phyloP scores from a whole-genome alignment of 2,888 invertebrate genomes.

The Andrena camellia region DNA sequence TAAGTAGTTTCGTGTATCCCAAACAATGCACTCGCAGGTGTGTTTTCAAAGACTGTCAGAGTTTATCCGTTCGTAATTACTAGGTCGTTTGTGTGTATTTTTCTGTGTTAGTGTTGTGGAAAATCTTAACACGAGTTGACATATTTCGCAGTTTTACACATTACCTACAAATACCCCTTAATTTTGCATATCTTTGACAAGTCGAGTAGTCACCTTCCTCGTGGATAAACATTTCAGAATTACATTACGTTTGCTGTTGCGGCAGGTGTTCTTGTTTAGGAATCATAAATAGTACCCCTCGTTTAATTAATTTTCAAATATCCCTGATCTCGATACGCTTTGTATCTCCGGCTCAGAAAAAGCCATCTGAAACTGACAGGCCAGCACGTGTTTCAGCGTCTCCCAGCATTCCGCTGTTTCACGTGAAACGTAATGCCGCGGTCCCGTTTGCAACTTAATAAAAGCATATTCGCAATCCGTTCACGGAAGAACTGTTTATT shows the following conservation, averaged over 20 bases:
- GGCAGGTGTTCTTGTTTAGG: neutral
- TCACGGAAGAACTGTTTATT: too few relatives aligned
- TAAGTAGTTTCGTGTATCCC: neutral
- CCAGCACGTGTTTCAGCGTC: conserved; percentile 16
- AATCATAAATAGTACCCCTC: too few relatives aligned
- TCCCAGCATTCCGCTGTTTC: conserved; percentile 5
- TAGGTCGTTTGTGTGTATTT: neutral
- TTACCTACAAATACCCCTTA: neutral
- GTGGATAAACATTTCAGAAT: neutral
- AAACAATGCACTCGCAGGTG: neutral
- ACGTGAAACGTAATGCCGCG: neutral
- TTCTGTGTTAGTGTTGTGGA: neutral
- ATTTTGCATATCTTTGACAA: conserved; percentile 27
- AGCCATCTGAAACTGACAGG: conserved; percentile 33
- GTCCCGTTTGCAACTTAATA: neutral
- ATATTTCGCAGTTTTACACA: neutral
- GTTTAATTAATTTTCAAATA: neutral
- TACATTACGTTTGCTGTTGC: neutral
- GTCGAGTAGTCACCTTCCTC: neutral
- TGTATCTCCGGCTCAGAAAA: neutral
- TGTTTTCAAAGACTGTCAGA: conserved; percentile 4
- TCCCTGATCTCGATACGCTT: neutral
- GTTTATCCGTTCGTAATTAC: conserved; percentile 2
- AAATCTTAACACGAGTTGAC: neutral
- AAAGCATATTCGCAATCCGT: neutral